Percentiles rank a stretch among this genome's conserved stretches.
These are phyloP conservation scores for Acrobasis suavella DNA, from an alignment of 2,888 invertebrate species.

Conservation along the genomic window DNA sequence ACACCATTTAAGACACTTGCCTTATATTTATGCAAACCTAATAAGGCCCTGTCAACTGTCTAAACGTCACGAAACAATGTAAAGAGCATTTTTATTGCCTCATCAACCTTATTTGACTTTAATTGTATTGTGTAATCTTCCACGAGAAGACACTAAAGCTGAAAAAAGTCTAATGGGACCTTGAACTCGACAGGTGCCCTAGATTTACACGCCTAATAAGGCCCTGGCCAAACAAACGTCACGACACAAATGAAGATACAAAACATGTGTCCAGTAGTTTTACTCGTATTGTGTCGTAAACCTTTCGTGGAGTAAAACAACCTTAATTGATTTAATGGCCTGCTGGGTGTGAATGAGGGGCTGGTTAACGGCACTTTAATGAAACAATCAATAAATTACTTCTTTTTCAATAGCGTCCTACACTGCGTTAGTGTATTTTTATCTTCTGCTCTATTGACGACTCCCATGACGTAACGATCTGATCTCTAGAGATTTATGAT, in stretches of 20 bases:
- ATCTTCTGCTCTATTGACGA: too few relatives aligned
- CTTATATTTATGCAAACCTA: too few relatives aligned
- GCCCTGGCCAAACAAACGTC: background rate
- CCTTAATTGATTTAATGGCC: background rate
- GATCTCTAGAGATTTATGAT: too few relatives aligned
- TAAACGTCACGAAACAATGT: too few relatives aligned
- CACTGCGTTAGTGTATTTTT: too few relatives aligned
- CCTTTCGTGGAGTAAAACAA: background rate
- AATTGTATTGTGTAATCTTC: too few relatives aligned
- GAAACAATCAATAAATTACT: background rate
- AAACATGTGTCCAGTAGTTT: background rate
- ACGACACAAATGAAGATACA: background rate
- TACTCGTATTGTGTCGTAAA: background rate
- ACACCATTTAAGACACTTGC: too few relatives aligned
- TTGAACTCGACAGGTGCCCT: background rate
- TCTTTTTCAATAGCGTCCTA: too few relatives aligned
- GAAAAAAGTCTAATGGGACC: background rate
- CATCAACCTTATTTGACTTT: too few relatives aligned
- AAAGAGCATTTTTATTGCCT: too few relatives aligned
- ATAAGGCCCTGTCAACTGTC: too few relatives aligned
- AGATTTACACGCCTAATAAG: background rate
- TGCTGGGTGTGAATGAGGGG: conserved; percentile 10
- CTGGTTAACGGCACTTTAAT: background rate
- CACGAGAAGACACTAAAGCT: background rate
- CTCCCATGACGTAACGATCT: too few relatives aligned